A percentile compares a stretch with the other conserved stretches of the same genome.
These are phyloP conservation scores for Mycalesis mineus DNA, from an alignment of 2,888 invertebrate species.

Conservation along the genomic window DNA sequence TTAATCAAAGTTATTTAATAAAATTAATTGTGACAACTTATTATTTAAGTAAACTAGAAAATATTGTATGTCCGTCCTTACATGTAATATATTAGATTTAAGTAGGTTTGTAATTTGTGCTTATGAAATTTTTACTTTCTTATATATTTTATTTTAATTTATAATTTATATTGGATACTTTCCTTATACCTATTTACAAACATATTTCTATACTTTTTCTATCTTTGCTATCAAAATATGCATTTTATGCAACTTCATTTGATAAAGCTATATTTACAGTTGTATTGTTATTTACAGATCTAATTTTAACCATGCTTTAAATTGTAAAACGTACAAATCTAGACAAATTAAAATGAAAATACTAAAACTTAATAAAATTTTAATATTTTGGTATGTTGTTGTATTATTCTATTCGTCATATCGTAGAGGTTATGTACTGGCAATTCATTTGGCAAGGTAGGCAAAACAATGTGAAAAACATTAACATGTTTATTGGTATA, in stretches of 20 bases:
- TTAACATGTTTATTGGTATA: too few species aligned
- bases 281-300: neutral
- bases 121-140: neutral
- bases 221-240: neutral
- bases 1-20: neutral
- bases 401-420: constrained; percentile 9
- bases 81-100: constrained; percentile 12
- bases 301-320: constrained; percentile 33
- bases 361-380: constrained; percentile 29
- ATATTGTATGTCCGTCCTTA: constrained; percentile 27
- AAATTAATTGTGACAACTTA: neutral
- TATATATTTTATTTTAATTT: neutral
- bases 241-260: neutral
- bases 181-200: neutral
- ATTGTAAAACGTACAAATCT: constrained; percentile 40
- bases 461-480: too few species aligned
- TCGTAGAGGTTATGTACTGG: too few species aligned
- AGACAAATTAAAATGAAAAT: constrained; percentile 17
- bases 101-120: constrained; percentile 5
- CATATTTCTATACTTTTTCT: neutral
- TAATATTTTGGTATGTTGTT: constrained; percentile 32
- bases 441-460: too few species aligned
- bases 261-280: neutral
- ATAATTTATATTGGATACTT: neutral
- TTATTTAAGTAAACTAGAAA: neutral